These are phyloP conservation scores for Mystacides longicornis DNA, from an alignment of 2,888 invertebrate genomes.

Conservation along the genomic window DNA sequence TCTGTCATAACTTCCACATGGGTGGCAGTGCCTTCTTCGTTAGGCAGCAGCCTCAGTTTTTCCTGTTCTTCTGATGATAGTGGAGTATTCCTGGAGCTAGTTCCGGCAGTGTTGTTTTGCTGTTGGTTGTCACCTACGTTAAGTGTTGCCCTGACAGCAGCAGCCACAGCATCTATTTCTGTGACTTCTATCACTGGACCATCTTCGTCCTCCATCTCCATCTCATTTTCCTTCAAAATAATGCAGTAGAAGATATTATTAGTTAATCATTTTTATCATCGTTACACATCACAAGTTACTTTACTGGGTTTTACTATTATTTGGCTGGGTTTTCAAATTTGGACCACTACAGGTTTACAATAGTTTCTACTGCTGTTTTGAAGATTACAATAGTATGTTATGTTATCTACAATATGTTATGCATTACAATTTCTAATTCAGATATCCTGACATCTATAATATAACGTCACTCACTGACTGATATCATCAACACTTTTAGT, in stretches of 20 bases:
- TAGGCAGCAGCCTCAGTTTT: conserved; percentile 27
- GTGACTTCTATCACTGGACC: conserved; percentile 23
- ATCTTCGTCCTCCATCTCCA: conserved; percentile 25
- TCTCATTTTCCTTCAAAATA: not conserved
- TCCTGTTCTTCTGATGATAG: conserved; percentile 7
- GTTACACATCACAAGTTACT: too few species aligned
- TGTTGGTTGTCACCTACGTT: not conserved
- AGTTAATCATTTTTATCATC: too few species aligned
- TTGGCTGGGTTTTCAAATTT: not conserved
- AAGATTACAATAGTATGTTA: too few species aligned
- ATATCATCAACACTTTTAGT: too few species aligned
- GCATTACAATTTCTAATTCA: too few species aligned
- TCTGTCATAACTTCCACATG: conserved; percentile 39
- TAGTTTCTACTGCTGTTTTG: too few species aligned
- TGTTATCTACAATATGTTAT: too few species aligned
- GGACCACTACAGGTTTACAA: too few species aligned
- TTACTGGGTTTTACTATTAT: conserved; percentile 2
- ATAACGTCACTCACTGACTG: too few species aligned
- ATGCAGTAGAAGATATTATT: not conserved
- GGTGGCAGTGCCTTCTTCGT: conserved; percentile 23
- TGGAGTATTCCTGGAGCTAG: conserved; percentile 32
- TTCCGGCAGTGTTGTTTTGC: conserved; percentile 27
- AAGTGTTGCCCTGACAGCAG: conserved; percentile 9
- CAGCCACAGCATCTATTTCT: conserved; percentile 20
- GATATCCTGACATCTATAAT: too few species aligned